phyloP scores from a whole-genome alignment of 2,888 invertebrate species.

The Campopleginae sp. region DNA sequence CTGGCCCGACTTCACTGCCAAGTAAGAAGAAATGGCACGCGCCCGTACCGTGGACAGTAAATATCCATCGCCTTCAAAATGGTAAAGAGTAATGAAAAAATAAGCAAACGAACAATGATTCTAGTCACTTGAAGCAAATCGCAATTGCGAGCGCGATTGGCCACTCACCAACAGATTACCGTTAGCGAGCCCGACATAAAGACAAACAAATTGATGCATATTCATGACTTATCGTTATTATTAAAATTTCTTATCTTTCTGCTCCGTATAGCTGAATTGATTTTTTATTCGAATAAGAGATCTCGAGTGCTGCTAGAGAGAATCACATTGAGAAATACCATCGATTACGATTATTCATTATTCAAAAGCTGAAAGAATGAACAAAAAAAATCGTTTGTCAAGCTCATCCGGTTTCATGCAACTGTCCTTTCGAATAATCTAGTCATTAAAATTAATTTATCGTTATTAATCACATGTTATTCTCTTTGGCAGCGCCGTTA shows the following conservation, averaged over 20 bases:
- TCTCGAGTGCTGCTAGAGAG: slow-evolving; percentile 69
- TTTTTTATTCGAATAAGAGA: slow-evolving; percentile 66
- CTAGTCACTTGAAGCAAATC: slow-evolving; percentile 75
- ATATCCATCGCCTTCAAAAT: slow-evolving; percentile 65
- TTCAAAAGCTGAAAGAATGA: not conserved
- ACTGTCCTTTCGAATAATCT: slow-evolving; percentile 55
- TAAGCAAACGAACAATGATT: slow-evolving; percentile 61
- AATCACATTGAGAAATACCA: slow-evolving; percentile 49
- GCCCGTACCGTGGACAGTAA: slow-evolving; percentile 56
- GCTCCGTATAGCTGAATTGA: slow-evolving; percentile 63
- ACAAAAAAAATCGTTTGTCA: not conserved
- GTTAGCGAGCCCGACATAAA: slow-evolving; percentile 68
- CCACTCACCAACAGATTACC: slow-evolving; percentile 64
- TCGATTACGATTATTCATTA: not conserved
- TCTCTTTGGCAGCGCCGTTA: slow-evolving; percentile 61
- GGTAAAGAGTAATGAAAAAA: slow-evolving; percentile 38
- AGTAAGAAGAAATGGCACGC: slow-evolving; percentile 85
- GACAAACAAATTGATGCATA: slow-evolving; percentile 70
- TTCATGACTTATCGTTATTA: slow-evolving; percentile 66
- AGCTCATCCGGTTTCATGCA: slow-evolving; percentile 4
- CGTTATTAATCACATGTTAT: slow-evolving; percentile 44
- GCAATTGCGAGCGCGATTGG: slow-evolving; percentile 67
- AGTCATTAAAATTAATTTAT: slow-evolving; percentile 57
- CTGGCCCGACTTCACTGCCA: slow-evolving; percentile 98
- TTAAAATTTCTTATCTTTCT: slow-evolving; percentile 69